Conservation (phyloP, 2,888 invertebrate species). For the Chorisops tibialis region DNA sequence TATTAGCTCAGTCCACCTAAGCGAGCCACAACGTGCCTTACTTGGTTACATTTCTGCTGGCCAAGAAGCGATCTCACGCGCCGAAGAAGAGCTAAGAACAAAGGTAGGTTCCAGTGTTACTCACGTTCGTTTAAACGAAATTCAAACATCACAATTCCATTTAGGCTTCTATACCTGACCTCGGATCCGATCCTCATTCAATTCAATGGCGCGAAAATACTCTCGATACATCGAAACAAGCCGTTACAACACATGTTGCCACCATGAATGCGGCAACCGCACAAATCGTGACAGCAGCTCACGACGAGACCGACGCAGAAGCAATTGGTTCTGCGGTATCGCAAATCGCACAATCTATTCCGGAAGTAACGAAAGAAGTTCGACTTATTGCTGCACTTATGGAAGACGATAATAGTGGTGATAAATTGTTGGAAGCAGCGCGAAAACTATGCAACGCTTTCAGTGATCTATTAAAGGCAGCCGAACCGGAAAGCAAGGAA, state of each 20-base stretch:
- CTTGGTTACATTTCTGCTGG: constrained; percentile 87
- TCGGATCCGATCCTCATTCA: constrained; percentile 81
- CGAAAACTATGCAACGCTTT: constrained; percentile 88
- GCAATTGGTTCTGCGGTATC: constrained; percentile 96
- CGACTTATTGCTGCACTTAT: constrained; percentile 87
- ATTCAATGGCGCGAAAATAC: constrained; percentile 93
- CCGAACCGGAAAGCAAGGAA: constrained; percentile 92
- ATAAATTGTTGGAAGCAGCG: constrained; percentile 86
- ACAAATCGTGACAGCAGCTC: constrained; percentile 88
- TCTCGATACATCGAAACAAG: constrained; percentile 92
- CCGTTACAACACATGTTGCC: constrained; percentile 93
- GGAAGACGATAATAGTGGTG: constrained; percentile 82
- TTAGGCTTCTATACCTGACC: constrained; percentile 61
- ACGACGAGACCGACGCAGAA: constrained; percentile 90
- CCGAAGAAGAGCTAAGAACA: constrained; percentile 71
- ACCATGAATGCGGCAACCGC: constrained; percentile 99
- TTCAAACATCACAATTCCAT: constrained; percentile 34
- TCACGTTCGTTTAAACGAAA: not conserved
- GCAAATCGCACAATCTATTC: constrained; percentile 93
- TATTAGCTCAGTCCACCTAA: constrained; percentile 74
- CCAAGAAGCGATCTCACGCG: constrained; percentile 80
- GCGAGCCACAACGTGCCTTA: constrained; percentile 90
- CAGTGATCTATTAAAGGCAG: constrained; percentile 89
- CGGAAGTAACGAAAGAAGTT: constrained; percentile 85
- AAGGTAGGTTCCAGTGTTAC: constrained; percentile 41